Conservation (phyloP, 2,888 invertebrate species). For the Toxonevra muliebris region DNA sequence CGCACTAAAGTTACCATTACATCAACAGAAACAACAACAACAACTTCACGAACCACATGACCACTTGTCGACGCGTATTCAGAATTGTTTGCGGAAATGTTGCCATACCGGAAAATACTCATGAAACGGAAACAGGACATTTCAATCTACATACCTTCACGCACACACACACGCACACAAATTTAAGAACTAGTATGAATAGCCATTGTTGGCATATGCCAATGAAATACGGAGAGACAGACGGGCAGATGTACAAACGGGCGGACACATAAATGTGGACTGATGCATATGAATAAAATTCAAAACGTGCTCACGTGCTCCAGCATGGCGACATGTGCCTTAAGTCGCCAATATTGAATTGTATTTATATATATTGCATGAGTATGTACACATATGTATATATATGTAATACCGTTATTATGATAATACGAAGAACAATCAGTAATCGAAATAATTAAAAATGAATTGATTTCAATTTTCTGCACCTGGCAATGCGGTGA, state of each 20-base stretch:
- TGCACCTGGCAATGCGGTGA: not conserved
- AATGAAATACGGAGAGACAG: not conserved
- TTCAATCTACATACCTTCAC: not conserved
- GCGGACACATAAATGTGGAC: not conserved
- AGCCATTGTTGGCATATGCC: not conserved
- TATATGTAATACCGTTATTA: not conserved
- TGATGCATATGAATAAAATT: no score
- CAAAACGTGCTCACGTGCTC: no score
- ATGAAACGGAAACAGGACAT: conserved; percentile 12
- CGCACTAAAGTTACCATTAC: conserved; percentile 1
- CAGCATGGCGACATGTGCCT: not conserved
- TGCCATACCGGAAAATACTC: conserved; percentile 3
- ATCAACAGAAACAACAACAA: conserved; percentile 11
- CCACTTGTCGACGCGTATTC: conserved; percentile 42
- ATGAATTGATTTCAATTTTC: conserved; percentile 34
- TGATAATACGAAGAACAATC: conserved; percentile 13
- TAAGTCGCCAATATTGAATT: conserved; percentile 1
- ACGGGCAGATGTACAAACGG: not conserved
- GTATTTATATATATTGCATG: not conserved
- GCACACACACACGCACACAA: not conserved
- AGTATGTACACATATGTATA: no score
- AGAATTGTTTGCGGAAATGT: conserved; percentile 25
- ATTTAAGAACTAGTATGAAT: not conserved
- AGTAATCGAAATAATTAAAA: conserved; percentile 16
- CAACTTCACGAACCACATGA: conserved; percentile 32